Evolutionary conservation across 2,113 vertebrate species (phyloP).

Genomic region (Oryzias woworae): DNA sequence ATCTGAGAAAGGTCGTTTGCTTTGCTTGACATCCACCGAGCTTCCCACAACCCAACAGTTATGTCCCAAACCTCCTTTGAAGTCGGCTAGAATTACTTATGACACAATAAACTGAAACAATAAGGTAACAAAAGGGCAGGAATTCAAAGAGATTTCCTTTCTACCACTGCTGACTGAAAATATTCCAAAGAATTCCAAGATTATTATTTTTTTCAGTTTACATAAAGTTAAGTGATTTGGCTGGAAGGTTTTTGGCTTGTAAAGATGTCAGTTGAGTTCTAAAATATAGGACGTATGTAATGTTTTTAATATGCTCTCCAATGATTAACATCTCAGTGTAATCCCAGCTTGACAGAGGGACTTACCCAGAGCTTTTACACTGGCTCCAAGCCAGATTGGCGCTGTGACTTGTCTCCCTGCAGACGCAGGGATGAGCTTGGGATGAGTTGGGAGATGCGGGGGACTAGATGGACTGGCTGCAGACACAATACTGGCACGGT

Average conservation of each 20-base stretch:
- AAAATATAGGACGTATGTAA: slow-evolving; percentile 31
- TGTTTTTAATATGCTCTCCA: slow-evolving; percentile 53
- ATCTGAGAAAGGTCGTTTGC: slow-evolving; percentile 68
- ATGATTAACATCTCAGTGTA: slow-evolving; percentile 67
- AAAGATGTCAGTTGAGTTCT: slow-evolving; percentile 24
- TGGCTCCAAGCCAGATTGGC: slow-evolving; percentile 67
- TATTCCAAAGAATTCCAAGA: neutral
- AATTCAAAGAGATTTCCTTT: slow-evolving; percentile 59
- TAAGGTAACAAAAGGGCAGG: slow-evolving; percentile 61
- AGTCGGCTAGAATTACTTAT: slow-evolving; percentile 78
- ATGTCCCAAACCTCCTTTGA: slow-evolving; percentile 60
- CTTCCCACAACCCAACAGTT: slow-evolving; percentile 70
- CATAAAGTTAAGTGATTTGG: neutral
- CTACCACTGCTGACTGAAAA: slow-evolving; percentile 48
- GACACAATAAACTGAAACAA: slow-evolving; percentile 77
- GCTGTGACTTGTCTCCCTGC: slow-evolving; percentile 68
- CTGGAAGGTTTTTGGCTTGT: slow-evolving; percentile 1
- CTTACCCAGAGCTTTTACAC: slow-evolving; percentile 52
- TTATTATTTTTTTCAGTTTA: neutral
- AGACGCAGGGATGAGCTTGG: slow-evolving; percentile 73
- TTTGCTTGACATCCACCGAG: slow-evolving; percentile 54
- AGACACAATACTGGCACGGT: slow-evolving; percentile 81
- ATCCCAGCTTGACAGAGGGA: slow-evolving; percentile 63
- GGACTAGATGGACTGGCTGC: slow-evolving; percentile 58
- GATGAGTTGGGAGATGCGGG: slow-evolving; percentile 61